A percentile compares a stretch with the other conserved stretches of the same genome.
phyloP scores from a whole-genome alignment of 2,113 vertebrate species.

The Atrichornis clamosus region DNA sequence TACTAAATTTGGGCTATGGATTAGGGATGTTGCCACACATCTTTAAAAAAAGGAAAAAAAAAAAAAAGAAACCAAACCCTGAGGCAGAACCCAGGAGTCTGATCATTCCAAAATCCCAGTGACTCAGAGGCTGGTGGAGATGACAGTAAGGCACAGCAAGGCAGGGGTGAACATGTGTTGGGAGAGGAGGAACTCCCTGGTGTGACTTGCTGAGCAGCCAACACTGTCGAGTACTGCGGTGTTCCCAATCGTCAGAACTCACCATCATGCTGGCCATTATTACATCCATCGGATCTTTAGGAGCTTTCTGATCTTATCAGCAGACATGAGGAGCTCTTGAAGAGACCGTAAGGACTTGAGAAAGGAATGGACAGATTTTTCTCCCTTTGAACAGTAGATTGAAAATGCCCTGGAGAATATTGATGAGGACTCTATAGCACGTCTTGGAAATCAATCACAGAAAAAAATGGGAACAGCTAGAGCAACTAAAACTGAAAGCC shows the following conservation, averaged over 20 bases:
- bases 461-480: neutral
- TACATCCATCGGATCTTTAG: neutral
- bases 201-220: neutral
- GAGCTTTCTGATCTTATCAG: neutral
- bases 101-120: conserved; percentile 43
- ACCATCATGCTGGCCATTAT: neutral
- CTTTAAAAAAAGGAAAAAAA: neutral
- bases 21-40: conserved; percentile 37
- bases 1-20: conserved; percentile 56
- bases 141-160: conserved; percentile 4
- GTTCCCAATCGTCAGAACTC: neutral
- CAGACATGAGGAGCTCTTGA: neutral
- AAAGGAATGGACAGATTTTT: neutral
- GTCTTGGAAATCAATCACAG: neutral
- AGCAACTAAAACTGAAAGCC: neutral
- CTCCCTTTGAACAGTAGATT: neutral
- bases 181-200: neutral
- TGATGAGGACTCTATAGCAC: neutral
- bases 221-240: neutral
- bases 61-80: neutral
- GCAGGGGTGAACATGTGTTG: neutral
- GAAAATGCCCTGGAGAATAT: neutral
- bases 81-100: conserved; percentile 27
- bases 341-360: neutral
- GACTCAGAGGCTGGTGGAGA: conserved; percentile 47